Base-by-base conservation (phyloP, 2,888 invertebrate species). In the Neoaliturus tenellus region DNA sequence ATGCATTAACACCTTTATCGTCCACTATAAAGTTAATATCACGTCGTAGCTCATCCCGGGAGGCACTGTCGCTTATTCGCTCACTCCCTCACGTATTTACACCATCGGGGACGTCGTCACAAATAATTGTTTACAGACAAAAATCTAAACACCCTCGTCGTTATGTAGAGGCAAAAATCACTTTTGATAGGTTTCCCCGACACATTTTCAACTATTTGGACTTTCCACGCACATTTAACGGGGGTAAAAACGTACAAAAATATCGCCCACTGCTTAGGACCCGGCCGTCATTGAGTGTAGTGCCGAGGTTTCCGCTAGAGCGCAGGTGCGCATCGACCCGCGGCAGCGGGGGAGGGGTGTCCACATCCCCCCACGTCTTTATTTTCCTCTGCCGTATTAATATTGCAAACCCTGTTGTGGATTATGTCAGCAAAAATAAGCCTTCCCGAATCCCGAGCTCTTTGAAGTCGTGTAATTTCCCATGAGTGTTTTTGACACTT, bases 1-100 rank as follows among this genome's bases (percentile, higher is more conserved):
- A 89, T 89, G 86, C 88, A 89, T 85, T 86, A 86, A 55, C 55
- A 55, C 31, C 55, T 48, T 69, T 31, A 58, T 48, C 67, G 33
- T 80, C 28, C 58, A 78, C 48, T 35, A 58, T 23, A 31, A 28
- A 78, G 33, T n/a, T n/a, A n/a, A n/a, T 33, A 78, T 31, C 4
- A 83, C 78, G 25, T 83, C 80, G 62, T 1, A 82, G 51, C 73
- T 73, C 82, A 82, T 82, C 23, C n/a, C 28, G 55, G 8, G 17
- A 44, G 10, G 8, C 44, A 48, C 31, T 67, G 33, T 33, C 31
- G 33, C 17, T 14, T 6, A 1, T 39, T 39, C 71, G 23, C 35
- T 17, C 4, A 20, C 4, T n/a, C 2, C 31, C 6, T 14, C 67
- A 39, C 71, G 33, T 67, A 33, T 33, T 67, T 67, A n/a, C 31